Conservation (phyloP, 2,113 vertebrate species). For the Trinectes maculatus region DNA sequence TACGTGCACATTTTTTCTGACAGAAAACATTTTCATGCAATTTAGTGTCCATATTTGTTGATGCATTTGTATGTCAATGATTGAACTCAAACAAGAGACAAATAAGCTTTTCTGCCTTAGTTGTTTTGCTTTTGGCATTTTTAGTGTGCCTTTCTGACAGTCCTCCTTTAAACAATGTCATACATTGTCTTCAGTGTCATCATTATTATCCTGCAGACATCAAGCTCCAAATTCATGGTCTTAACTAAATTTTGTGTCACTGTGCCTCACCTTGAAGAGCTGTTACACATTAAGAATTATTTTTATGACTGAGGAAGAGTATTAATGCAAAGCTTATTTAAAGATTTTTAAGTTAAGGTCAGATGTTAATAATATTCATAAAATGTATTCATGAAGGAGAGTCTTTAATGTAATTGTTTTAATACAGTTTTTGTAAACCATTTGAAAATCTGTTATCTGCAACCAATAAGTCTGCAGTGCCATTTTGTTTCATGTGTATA, state of each 20-base stretch:
- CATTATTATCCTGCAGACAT: conserved; percentile 6
- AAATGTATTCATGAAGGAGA: conserved; percentile 55
- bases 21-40: conserved; percentile 34
- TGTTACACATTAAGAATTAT: conserved; percentile 43
- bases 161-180: conserved; percentile 1
- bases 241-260: conserved; percentile 25
- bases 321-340: conserved; percentile 72
- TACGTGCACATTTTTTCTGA: conserved; percentile 52
- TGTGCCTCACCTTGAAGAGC: conserved; percentile 24
- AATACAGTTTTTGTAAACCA: conserved; percentile 50
- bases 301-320: conserved; percentile 37
- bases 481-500: conserved; percentile 53
- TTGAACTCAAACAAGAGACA: conserved; percentile 33
- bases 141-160: conserved; percentile 49
- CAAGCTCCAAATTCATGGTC: conserved; percentile 38
- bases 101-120: conserved; percentile 39
- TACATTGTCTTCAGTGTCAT: conserved; percentile 4
- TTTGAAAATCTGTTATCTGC: conserved; percentile 30
- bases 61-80: conserved; percentile 10
- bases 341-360: conserved; percentile 70
- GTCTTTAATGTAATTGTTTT: conserved; percentile 58
- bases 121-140: conserved; percentile 52
- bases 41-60: conserved; percentile 58
- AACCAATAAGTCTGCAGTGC: conserved; percentile 50
- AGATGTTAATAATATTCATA: conserved; percentile 69